phyloP scores from a whole-genome alignment of 2,888 invertebrate genomes.

The Andricus curvator region DNA sequence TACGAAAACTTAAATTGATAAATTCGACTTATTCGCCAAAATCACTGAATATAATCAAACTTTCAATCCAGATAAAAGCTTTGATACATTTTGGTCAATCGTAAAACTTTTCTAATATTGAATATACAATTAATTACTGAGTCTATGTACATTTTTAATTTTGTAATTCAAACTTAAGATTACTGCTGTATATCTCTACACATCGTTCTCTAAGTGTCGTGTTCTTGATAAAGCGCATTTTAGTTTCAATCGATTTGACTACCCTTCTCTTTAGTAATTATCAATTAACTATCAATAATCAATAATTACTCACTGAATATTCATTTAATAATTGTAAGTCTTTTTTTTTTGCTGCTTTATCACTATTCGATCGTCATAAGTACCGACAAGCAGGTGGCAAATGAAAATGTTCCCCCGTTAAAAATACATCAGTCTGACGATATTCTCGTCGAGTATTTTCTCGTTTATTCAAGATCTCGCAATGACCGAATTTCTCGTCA shows the following conservation, averaged over 20 bases:
- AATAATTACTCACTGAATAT: constrained; percentile 1
- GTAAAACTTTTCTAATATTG: background rate
- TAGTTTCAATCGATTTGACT: background rate
- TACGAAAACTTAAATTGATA: background rate
- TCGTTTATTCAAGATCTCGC: background rate
- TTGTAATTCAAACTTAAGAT: constrained; percentile 3
- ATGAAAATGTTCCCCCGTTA: constrained; percentile 59
- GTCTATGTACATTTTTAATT: background rate
- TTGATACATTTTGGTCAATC: constrained; percentile 12
- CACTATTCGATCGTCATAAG: constrained; percentile 44
- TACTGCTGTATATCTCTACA: constrained; percentile 60
- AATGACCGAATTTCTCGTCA: background rate
- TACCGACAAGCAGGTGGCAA: constrained; percentile 54
- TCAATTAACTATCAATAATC: background rate
- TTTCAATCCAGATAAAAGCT: background rate
- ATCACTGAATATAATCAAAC: background rate
- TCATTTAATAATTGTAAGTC: constrained; percentile 18
- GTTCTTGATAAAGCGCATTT: constrained; percentile 37
- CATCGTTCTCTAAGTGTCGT: constrained; percentile 66
- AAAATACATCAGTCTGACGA: constrained; percentile 54
- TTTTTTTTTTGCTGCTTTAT: constrained; percentile 25
- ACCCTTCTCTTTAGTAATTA: constrained; percentile 2
- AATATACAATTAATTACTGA: background rate
- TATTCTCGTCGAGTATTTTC: constrained; percentile 31
- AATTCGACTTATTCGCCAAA: constrained; percentile 15